Base-by-base conservation (phyloP, 1,140 invertebrate species). In the Hyposmocoma kahamanoa region DNA sequence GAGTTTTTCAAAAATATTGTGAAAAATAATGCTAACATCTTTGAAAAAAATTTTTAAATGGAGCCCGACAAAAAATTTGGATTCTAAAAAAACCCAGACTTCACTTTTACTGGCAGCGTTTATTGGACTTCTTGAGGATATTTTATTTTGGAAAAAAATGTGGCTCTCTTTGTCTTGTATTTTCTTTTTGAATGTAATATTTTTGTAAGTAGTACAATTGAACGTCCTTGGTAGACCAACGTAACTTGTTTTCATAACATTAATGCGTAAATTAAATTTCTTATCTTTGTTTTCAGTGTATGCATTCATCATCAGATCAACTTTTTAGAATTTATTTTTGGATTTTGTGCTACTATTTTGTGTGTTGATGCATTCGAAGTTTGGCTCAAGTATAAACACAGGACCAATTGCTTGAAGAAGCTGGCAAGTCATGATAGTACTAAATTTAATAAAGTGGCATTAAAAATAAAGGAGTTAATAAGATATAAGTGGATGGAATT, bases 381-480 rank as follows among this genome's bases (percentile, higher is more conserved):
- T n/a, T 84, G 81, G 81, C 56, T 84, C 26, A 81, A 72, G 58
- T 60, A 73, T 54, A 84, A 84, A 65, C 81, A 84, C 53, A 74
- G 81, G 55, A 83, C 72, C 36, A 54, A 66, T 41, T 84, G 67
- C 53, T 50, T 84, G 2, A 80, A 78, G 63, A 63, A 64, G 43
- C 47, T 82, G 48, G 62, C 64, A n/a, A 48, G 21, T 26, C 50
- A 68, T 56, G 64, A 75, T 51, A 60, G 66, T 13, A 44, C 52
- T 41, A 60, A 74, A 59, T 45, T 82, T 11, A 64, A 52, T 46
- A 46, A 43, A 52, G 51, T 53, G 26, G 20, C 43, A 46, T 22
- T 15, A 21, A 52, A 69, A 36, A 47, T 72, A 13, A 65, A 53
- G 21, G 51, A 53, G 6, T 75, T 63, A 65, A 26, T 78, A 9